phyloP scores from a whole-genome alignment of 2,888 invertebrate genomes.

The Drosophila testacea region DNA sequence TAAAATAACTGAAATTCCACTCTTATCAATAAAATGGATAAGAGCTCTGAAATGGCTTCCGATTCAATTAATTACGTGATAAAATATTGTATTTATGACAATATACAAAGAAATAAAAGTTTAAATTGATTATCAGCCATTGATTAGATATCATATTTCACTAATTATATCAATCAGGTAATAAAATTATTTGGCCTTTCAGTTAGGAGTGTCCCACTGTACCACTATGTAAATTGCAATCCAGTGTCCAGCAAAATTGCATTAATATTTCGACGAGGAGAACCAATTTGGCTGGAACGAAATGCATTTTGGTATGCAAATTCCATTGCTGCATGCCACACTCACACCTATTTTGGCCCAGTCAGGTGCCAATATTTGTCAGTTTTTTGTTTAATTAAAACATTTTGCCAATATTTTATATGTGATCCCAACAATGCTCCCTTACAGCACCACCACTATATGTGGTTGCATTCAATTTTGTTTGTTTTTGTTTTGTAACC shows the following conservation, averaged over 20 bases:
- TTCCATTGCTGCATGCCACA: constrained; percentile 36
- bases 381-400: constrained; percentile 77
- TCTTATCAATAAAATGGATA: constrained; percentile 19
- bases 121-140: constrained; percentile 1
- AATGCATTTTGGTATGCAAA: constrained; percentile 75
- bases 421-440: constrained; percentile 6
- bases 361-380: constrained; percentile 77
- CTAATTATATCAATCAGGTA: not conserved
- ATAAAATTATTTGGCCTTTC: not conserved
- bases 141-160: constrained; percentile 22
- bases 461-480: constrained; percentile 12
- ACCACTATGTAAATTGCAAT: constrained; percentile 66
- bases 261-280: constrained; percentile 68
- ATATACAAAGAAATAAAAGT: not conserved
- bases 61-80: constrained; percentile 3
- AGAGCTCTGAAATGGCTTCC: not conserved
- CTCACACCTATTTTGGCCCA: constrained; percentile 23
- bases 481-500: constrained; percentile 30
- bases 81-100: constrained; percentile 1
- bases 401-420: constrained; percentile 78
- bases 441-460: not conserved
- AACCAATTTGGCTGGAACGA: constrained; percentile 19
- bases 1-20: constrained; percentile 14
- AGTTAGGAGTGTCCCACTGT: constrained; percentile 27
- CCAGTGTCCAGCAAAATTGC: constrained; percentile 58